A percentile compares a stretch with the other conserved stretches of the same genome.
Evolutionary conservation across 2,797 vertebrate species (phyloP).

Genomic region (Muscicapa striata): DNA sequence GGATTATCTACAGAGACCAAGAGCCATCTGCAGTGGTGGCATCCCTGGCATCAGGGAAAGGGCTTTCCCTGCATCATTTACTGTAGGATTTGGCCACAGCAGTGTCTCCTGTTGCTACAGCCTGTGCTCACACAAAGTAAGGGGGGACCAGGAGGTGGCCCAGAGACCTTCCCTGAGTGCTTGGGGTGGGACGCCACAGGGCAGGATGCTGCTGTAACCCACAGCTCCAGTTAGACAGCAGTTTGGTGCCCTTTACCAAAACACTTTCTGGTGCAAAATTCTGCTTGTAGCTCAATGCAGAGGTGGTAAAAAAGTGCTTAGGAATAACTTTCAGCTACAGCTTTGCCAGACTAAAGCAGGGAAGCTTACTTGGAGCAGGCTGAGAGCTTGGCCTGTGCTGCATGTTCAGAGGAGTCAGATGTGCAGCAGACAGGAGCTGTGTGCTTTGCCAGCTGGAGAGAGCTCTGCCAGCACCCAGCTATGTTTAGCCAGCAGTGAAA

Average conservation of each 20-base stretch:
- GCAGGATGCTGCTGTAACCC: neutral
- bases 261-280: neutral
- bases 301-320: neutral
- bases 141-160: neutral
- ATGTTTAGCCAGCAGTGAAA: neutral
- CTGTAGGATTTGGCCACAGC: neutral
- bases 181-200: neutral
- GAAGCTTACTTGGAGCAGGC: neutral
- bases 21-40: neutral
- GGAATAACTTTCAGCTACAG: neutral
- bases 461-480: neutral
- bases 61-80: neutral
- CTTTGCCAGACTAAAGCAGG: neutral
- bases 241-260: neutral
- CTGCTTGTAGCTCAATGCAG: neutral
- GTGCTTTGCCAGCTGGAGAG: neutral
- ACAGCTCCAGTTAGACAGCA: neutral
- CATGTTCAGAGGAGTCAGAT: neutral
- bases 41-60: neutral
- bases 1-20: neutral
- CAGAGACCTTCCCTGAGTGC: neutral
- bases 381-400: neutral
- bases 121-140: neutral
- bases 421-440: neutral
- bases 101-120: accelerated